Base-by-base conservation (phyloP, 2,888 invertebrate genomes). In the Trissolcus brochymenae region DNA sequence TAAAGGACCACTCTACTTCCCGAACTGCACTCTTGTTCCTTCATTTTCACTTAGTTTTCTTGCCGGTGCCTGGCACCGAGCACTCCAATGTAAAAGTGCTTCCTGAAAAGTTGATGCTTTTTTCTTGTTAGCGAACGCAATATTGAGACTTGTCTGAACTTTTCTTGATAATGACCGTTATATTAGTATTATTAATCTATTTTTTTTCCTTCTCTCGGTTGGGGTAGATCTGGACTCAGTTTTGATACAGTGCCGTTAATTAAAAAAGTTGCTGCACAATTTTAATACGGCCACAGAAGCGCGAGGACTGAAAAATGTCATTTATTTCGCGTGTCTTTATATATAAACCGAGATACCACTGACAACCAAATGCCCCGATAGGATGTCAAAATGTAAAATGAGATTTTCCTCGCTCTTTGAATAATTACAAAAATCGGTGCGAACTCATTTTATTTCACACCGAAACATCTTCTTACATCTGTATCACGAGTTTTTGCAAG, bases 1-100 rank as follows among this genome's bases (percentile, higher is more conserved):
- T 81, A 79, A 78, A 73, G 79, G 74, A 76, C 82, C 84, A 84
- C 84, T 85, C 83, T 82, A 75, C 81, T 75, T 71, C 62, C 50
- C 57, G 53, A 57, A 68, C 75, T 73, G 57, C 72, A 55, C 77
- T 79, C 76, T 76, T 76, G 76, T 78, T 75, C 79, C 80, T 80
- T 73, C 75, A 73, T 81, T 68, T 77, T 74, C 66, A 80, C 75
- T 79, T 74, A 73, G 74, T 76, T 79, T 72, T 71, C 79, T 79
- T 76, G 65, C 65, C 70, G 41, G 50, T 61, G 61, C 19, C 65
- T 65, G 50, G 62, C 59, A 35, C 50, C 53, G 72, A 53, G 59
- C 65, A 70, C 75, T 73, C 67, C 78, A 51, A 67, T 75, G 62
- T 67, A 71, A 68, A 68, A 71, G 79, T 68, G 54, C 62, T 74